Evolutionary conservation across 2,113 vertebrate genomes (phyloP).

Genomic region (Fregata magnificens): DNA sequence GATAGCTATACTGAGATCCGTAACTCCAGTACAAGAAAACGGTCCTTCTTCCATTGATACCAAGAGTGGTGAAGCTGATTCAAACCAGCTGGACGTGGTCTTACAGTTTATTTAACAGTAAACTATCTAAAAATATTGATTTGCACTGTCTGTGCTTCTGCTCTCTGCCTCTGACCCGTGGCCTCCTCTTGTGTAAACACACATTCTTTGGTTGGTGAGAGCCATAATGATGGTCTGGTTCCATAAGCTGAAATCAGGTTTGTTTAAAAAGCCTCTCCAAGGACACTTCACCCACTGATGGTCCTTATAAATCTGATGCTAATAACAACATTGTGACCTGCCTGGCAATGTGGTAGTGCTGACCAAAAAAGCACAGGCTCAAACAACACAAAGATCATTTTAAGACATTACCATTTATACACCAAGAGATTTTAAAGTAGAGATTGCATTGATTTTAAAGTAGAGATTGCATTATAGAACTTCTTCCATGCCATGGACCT

Average conservation of each 20-base stretch:
- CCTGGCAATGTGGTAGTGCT: not conserved
- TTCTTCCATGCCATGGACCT: not conserved
- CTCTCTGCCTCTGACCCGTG: conserved; percentile 50
- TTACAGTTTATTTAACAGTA: conserved; percentile 58
- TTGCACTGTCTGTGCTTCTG: conserved; percentile 63
- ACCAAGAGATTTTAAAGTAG: not conserved
- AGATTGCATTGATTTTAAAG: too few relatives aligned
- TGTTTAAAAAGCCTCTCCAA: conserved; percentile 60
- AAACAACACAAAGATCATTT: not conserved
- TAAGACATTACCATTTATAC: not conserved
- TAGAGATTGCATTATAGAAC: not conserved
- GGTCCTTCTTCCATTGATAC: not conserved
- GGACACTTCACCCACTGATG: conserved; percentile 25
- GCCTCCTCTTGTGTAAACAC: conserved; percentile 61
- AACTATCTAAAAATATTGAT: conserved; percentile 69
- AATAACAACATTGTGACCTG: not conserved
- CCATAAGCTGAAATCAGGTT: conserved; percentile 43
- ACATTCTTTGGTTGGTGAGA: conserved; percentile 40
- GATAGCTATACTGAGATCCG: not conserved
- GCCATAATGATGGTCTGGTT: conserved; percentile 47
- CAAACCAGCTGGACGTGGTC: conserved; percentile 22
- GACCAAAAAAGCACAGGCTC: not conserved
- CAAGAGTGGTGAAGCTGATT: conserved; percentile 7
- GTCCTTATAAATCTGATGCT: conserved; percentile 33
- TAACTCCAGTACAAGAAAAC: not conserved